A percentile compares a stretch with the other conserved stretches of the same genome.
phyloP scores from a whole-genome alignment of 1,140 invertebrate genomes.

The Gonioctena quinquepunctata region DNA sequence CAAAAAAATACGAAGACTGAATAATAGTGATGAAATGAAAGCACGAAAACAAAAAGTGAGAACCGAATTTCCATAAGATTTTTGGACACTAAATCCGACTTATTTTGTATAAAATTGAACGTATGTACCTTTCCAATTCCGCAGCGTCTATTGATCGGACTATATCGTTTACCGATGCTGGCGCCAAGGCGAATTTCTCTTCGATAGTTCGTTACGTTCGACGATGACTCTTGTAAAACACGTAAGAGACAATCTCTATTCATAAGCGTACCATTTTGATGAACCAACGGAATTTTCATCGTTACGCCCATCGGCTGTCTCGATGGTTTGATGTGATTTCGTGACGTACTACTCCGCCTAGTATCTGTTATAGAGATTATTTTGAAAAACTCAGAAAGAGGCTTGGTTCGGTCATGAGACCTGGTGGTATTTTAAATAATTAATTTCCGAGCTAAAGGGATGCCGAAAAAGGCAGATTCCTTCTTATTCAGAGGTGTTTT shows the following conservation, averaged over 20 bases:
- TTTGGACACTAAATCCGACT: too few species aligned
- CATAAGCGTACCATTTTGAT: not conserved
- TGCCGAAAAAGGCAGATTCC: too few species aligned
- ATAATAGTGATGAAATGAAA: too few species aligned
- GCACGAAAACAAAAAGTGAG: too few species aligned
- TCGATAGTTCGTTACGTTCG: conserved; percentile 1
- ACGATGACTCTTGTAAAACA: conserved; percentile 7
- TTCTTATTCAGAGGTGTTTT: too few species aligned
- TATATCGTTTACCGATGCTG: not conserved
- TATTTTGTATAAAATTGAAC: too few species aligned
- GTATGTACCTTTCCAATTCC: not conserved
- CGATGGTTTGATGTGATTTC: not conserved
- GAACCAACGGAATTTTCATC: not conserved
- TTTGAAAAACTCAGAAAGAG: too few species aligned
- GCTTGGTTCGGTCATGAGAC: too few species aligned
- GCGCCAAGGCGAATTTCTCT: conserved; percentile 15
- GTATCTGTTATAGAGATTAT: not conserved
- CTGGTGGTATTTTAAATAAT: too few species aligned
- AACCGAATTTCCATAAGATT: too few species aligned
- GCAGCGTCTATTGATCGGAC: not conserved
- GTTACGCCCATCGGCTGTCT: not conserved
- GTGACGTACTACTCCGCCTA: not conserved
- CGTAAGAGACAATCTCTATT: not conserved
- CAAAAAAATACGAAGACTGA: too few species aligned
- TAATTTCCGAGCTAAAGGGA: too few species aligned